Evolutionary conservation across 2,797 vertebrate genomes (phyloP), one percentile per base, ranked within the genome.

Genomic region (Pempheris klunzingeri): DNA sequence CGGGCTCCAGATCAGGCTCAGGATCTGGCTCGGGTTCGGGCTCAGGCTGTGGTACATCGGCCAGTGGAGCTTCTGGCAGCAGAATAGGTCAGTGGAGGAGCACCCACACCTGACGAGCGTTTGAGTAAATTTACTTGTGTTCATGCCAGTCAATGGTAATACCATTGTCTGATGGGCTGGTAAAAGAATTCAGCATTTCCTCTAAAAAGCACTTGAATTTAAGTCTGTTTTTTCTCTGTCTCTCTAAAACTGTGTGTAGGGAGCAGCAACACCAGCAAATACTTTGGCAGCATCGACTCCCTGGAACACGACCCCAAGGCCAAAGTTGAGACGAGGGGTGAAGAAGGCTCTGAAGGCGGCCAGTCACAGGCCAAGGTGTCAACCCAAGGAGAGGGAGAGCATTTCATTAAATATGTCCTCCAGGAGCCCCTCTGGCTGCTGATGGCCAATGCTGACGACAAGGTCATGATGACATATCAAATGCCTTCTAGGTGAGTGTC

Each of bases 381-480:
- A 0, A 9, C 52, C n/a, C 87, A 74, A 71, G 86, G 86, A 0
- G 93, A 95, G 1, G 87, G 91, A 0, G 91, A 95, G n/a, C 93
- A 88, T 72, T 93, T 96, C 71, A 90, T 95, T 63, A 96, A 96
- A 57, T 96, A 88, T 0, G 93, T 96, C 34, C 95, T 96, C 2
- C 97, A 98, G 92, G 97, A 99, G 82, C 97, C 97, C 0, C 88
- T 97, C 65, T 99, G 97, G 97, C 93, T 97, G 83, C 90, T 97
- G 62, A 96, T 95, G 96, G 96, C 97, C 7, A 95, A 97, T 12
- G 73, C 95, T 0, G 96, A 98, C 13, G 93, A 97, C 74, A 90
- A 95, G 1, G 86, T 96, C 85, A 98, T 97, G 97, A 98, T 99
- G 97, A 97, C 96, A 0, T 99, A 99, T 90, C 96, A 98, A 88